Evolutionary conservation across 2,888 invertebrate genomes (phyloP).

Genomic region (Unio delphinus): DNA sequence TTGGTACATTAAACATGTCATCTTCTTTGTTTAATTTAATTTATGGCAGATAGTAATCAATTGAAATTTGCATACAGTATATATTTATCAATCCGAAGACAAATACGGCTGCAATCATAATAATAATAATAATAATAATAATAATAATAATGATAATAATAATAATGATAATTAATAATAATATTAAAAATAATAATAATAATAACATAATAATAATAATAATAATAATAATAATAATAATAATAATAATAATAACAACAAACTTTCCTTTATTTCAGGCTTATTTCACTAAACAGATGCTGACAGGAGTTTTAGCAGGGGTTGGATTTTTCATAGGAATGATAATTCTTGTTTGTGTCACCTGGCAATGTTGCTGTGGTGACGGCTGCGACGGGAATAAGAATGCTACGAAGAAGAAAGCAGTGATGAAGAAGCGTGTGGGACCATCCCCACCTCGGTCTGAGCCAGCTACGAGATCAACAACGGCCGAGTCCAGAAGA

Average conservation of each 20-base stretch:
- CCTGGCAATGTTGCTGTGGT: constrained; percentile 35
- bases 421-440: constrained; percentile 6
- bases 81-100: too few species aligned
- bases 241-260: background rate
- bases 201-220: too few species aligned
- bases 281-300: constrained; percentile 25
- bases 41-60: too few species aligned
- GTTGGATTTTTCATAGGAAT: constrained; percentile 32
- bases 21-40: too few species aligned
- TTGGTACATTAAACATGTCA: too few species aligned
- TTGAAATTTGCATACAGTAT: too few species aligned
- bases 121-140: too few species aligned
- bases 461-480: constrained; percentile 5
- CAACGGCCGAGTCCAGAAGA: constrained; percentile 4
- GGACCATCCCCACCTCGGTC: constrained; percentile 7
- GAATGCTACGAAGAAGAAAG: constrained; percentile 1
- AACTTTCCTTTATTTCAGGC: constrained; percentile 16
- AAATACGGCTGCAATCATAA: background rate
- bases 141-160: too few species aligned
- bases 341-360: constrained; percentile 24
- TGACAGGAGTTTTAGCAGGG: constrained; percentile 29
- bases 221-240: too few species aligned
- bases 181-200: too few species aligned
- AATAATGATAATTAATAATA: too few species aligned
- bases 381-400: background rate